Conservation (phyloP, 2,113 vertebrate genomes). For the Hyperopisus bebe region DNA sequence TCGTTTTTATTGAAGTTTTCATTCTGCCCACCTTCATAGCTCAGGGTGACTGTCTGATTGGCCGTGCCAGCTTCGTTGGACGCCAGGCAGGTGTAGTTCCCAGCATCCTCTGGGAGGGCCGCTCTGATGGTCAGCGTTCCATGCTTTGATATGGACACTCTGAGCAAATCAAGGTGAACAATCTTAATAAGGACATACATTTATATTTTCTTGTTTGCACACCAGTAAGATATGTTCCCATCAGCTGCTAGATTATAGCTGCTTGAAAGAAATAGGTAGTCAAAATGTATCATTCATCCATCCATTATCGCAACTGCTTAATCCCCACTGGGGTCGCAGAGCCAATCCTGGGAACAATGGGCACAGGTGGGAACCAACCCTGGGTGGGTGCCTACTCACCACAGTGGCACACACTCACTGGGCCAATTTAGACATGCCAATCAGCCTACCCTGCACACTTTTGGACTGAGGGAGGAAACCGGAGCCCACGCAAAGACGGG, state of each 20-base stretch:
- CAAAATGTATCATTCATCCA: too few species aligned
- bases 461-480: too few species aligned
- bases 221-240: neutral
- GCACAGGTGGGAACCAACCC: too few species aligned
- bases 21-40: conserved; percentile 55
- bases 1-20: neutral
- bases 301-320: too few species aligned
- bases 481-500: too few species aligned
- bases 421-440: too few species aligned
- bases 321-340: too few species aligned
- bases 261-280: neutral
- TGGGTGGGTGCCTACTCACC: too few species aligned
- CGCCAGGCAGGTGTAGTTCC: conserved; percentile 82
- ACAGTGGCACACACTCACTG: too few species aligned
- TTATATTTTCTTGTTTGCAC: conserved; percentile 9
- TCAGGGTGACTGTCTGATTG: conserved; percentile 46
- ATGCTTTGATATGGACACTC: conserved; percentile 52
- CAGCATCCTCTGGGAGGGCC: conserved; percentile 74
- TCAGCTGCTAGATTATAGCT: neutral
- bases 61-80: conserved; percentile 61
- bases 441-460: too few species aligned
- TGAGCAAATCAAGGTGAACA: conserved; percentile 30
- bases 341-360: too few species aligned
- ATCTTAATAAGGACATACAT: conserved; percentile 7
- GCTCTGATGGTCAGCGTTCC: conserved; percentile 70